Evolutionary conservation across 1,140 invertebrate genomes (phyloP).

Genomic region (Condylostylus longicornis): DNA sequence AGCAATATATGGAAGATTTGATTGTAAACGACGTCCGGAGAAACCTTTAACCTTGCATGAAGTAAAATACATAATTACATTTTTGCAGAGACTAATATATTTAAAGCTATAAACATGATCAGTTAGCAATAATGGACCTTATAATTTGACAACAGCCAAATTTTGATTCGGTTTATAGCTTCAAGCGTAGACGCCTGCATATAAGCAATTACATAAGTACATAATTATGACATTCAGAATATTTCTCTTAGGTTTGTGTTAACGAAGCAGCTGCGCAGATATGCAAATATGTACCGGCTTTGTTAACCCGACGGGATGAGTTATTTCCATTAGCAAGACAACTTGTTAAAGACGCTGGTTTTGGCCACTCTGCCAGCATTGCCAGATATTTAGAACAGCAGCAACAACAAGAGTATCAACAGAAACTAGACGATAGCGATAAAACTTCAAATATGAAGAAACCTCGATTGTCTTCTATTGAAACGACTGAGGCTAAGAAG

Average conservation of each 20-base stretch:
- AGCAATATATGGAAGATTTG: constrained; percentile 91
- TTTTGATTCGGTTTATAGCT: neutral
- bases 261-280: constrained; percentile 96
- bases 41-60: constrained; percentile 93
- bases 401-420: constrained; percentile 9
- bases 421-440: constrained; percentile 1
- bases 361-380: constrained; percentile 35
- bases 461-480: constrained; percentile 23
- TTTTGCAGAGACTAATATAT: neutral
- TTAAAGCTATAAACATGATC: neutral
- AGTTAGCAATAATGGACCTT: neutral
- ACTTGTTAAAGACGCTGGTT: constrained; percentile 84
- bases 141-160: no score
- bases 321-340: constrained; percentile 88
- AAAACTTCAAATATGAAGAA: constrained; percentile 10
- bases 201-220: no score
- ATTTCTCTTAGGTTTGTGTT: constrained; percentile 50
- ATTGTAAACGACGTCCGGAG: constrained; percentile 89
- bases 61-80: no score
- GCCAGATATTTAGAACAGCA: constrained; percentile 23
- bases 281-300: constrained; percentile 72
- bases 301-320: constrained; percentile 84
- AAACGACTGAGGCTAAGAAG: no score
- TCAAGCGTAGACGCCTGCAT: neutral
- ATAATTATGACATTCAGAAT: no score